These are phyloP conservation scores for Brachyrhaphis roseni DNA, from an alignment of 2,797 vertebrate species.

Conservation along the genomic window DNA sequence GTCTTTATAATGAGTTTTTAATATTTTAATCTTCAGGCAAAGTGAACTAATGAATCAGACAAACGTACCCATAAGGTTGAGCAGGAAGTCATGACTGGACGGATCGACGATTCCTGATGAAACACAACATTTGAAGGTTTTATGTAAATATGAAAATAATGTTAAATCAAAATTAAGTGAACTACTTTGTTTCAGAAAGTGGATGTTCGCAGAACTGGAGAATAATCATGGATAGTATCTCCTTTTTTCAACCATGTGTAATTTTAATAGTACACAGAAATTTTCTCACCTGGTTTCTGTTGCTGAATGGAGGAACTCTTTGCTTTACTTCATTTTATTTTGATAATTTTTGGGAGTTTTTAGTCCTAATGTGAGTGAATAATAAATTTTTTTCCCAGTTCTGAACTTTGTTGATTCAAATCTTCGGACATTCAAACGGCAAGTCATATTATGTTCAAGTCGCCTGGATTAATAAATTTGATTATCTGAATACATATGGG, in stretches of 20 bases:
- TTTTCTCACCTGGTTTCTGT: neutral
- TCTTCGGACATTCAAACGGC: neutral
- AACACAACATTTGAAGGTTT: constrained; percentile 4
- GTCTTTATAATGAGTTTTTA: no score
- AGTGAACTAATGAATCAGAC: neutral
- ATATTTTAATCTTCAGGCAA: neutral
- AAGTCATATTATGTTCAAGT: neutral
- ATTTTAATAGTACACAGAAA: neutral
- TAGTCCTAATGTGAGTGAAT: neutral
- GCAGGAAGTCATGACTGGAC: constrained; percentile 70
- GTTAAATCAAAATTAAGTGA: neutral
- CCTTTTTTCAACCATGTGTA: neutral
- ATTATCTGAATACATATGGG: neutral
- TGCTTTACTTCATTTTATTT: neutral
- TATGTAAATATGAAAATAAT: neutral
- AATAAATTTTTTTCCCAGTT: neutral
- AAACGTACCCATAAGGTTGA: constrained; percentile 71
- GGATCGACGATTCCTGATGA: constrained; percentile 59
- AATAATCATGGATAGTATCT: neutral
- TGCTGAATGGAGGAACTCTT: neutral
- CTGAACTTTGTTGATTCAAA: neutral
- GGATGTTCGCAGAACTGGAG: neutral
- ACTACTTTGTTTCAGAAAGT: neutral
- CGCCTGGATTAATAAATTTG: neutral
- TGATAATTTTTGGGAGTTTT: neutral